phyloP scores from a whole-genome alignment of 2,888 invertebrate species.

The Hermaeophaga mercurialis region DNA sequence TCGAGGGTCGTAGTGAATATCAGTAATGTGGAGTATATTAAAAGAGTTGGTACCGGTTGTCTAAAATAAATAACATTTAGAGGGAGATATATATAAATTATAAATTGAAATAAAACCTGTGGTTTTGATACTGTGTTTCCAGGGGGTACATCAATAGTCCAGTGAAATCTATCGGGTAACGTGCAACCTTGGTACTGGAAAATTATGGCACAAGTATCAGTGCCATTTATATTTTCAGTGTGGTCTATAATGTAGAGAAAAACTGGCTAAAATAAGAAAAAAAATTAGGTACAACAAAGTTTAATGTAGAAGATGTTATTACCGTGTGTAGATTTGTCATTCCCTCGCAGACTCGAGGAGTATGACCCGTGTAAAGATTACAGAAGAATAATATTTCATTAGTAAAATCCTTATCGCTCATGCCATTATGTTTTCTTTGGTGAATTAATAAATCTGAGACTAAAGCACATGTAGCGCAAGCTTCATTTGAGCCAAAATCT shows the following conservation, averaged over 20 bases:
- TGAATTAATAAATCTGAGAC: slow-evolving; percentile 28
- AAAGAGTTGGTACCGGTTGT: slow-evolving; percentile 28
- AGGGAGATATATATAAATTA: neutral
- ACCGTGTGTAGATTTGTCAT: slow-evolving; percentile 33
- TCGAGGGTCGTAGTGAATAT: slow-evolving; percentile 79
- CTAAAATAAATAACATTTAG: slow-evolving; percentile 13
- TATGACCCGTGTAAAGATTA: slow-evolving; percentile 28
- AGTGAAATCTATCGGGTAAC: slow-evolving; percentile 31
- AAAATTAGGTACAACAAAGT: too few species aligned
- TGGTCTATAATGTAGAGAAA: slow-evolving; percentile 65
- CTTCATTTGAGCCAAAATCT: slow-evolving; percentile 2
- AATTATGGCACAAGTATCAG: slow-evolving; percentile 63
- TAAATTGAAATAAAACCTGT: slow-evolving; percentile 1
- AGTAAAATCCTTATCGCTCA: slow-evolving; percentile 9
- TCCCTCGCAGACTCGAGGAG: slow-evolving; percentile 38
- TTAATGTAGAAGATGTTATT: slow-evolving; percentile 1
- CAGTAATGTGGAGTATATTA: slow-evolving; percentile 71
- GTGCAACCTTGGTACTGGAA: slow-evolving; percentile 57
- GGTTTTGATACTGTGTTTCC: slow-evolving; percentile 25
- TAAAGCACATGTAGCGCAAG: slow-evolving; percentile 31
- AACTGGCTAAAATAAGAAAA: slow-evolving; percentile 59
- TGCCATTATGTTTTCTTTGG: slow-evolving; percentile 25
- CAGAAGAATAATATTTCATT: slow-evolving; percentile 9
- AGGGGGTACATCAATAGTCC: slow-evolving; percentile 43
- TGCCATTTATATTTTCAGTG: slow-evolving; percentile 59